These are phyloP conservation scores for Phylloscopus collybita DNA, from an alignment of 2,797 vertebrate species.

Conservation along the genomic window DNA sequence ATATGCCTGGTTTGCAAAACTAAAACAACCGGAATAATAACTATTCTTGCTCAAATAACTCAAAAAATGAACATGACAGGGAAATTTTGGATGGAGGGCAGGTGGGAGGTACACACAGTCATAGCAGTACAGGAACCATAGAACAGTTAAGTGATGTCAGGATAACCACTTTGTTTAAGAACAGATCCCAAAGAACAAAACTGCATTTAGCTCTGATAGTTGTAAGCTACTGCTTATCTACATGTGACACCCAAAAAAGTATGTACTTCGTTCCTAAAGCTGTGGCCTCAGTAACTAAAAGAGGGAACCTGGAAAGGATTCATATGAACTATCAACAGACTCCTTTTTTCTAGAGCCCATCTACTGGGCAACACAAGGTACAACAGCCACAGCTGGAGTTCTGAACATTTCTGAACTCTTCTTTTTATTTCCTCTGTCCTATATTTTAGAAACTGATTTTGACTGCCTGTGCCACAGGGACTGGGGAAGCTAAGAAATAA, in stretches of 20 bases:
- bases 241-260: not conserved
- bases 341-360: not conserved
- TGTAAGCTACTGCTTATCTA: not conserved
- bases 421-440: not conserved
- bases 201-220: not conserved
- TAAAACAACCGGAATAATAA: not conserved
- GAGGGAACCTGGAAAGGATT: not conserved
- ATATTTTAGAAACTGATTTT: not conserved
- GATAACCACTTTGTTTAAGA: not conserved
- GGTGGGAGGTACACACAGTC: not conserved
- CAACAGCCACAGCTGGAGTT: slow-evolving; percentile 25
- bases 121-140: accelerated
- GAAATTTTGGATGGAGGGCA: not conserved
- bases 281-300: not conserved
- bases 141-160: not conserved
- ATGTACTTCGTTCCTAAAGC: not conserved
- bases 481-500: not conserved
- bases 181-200: not conserved
- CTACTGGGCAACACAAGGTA: not conserved
- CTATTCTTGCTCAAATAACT: not conserved
- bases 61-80: not conserved
- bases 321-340: not conserved
- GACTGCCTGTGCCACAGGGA: not conserved
- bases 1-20: not conserved
- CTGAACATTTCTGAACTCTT: not conserved